phyloP scores from a whole-genome alignment of 2,113 vertebrate species.

The Ochotona princeps region DNA sequence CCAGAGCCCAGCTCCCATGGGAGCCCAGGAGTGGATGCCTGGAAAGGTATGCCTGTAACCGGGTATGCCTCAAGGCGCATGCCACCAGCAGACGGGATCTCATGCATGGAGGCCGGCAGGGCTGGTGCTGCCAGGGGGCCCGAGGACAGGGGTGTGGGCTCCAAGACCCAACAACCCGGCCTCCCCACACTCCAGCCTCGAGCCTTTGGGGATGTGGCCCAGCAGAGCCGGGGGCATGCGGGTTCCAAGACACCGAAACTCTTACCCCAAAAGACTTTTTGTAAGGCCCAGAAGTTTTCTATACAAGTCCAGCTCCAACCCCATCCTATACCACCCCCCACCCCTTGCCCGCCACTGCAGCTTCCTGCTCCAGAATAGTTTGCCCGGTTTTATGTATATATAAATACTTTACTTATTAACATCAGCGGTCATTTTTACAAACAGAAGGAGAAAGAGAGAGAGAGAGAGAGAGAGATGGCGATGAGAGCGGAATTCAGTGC shows the following conservation, averaged over 20 bases:
- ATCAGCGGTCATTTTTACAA: conserved; percentile 79
- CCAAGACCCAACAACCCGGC: neutral
- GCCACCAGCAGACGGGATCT: too few species aligned
- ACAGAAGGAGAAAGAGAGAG: conserved; percentile 30
- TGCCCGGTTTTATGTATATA: conserved; percentile 85
- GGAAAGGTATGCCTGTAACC: too few species aligned
- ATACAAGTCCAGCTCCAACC: conserved; percentile 74
- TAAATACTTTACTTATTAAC: conserved; percentile 90
- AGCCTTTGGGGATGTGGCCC: too few species aligned
- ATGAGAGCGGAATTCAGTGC: conserved; percentile 63
- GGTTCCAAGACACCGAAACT: conserved; percentile 80
- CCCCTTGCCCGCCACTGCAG: conserved; percentile 59
- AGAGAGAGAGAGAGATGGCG: neutral
- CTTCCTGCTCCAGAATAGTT: conserved; percentile 72
- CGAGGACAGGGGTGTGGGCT: conserved; percentile 65
- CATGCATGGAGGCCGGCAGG: too few species aligned
- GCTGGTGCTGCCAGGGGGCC: conserved; percentile 57
- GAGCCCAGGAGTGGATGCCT: too few species aligned
- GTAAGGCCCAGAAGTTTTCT: conserved; percentile 81
- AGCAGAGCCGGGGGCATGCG: neutral
- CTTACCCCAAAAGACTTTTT: conserved; percentile 83
- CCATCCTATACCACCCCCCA: too few species aligned
- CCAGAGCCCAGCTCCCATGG: too few species aligned
- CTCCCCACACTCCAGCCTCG: too few species aligned
- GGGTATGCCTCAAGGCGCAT: too few species aligned